Base-by-base conservation (phyloP, 1,140 invertebrate genomes). In the Proales similis region DNA sequence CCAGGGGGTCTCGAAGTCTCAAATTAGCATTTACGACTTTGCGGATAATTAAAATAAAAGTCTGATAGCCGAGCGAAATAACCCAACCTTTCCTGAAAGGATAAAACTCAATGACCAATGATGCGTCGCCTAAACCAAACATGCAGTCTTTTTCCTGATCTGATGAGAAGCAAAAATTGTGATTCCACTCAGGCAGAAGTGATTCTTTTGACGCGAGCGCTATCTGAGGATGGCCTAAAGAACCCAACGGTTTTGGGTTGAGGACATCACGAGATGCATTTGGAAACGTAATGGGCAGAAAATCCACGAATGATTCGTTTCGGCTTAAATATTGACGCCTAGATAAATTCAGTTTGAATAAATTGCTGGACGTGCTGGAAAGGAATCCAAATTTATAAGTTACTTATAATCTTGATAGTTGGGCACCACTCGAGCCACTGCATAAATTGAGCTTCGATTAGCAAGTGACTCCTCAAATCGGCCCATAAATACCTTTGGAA, bases 391-490 rank as follows among this genome's bases (percentile, higher is more conserved):
- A 43, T 12, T n/a, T 29, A 29, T 24, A 27, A 14, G 17, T 42
- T 61, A 61, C 53, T 61, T 61, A 20, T 61, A 61, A 30, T 19
- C 36, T 6, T 7, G 9, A 61, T 61, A 61, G 12, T 61, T 45
- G 12, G 53, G 53, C 24, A 61, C 53, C 14, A 61, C 36, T 5
- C 53, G 2, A 9, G 53, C 53, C n/a, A 30, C 53, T 12, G 42
- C 12, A 45, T 61, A 61, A 4, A 61, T 7, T 9, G 39, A 20
- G 11, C 32, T 1, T 20, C 36, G 32, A 24, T 61, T 17, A 9
- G 53, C 22, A 20, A 61, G 17, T 30, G n/a, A 22, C 6, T 9
- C 38, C n/a, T 61, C 53, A 46, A 61, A 61, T 24, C 38, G 39
- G 47, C 32, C 47, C 3, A 61, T 9, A 0, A 61, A 9, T n/a